Evolutionary conservation across 2,888 invertebrate genomes (phyloP).

Genomic region (Hypolimnas misippus): DNA sequence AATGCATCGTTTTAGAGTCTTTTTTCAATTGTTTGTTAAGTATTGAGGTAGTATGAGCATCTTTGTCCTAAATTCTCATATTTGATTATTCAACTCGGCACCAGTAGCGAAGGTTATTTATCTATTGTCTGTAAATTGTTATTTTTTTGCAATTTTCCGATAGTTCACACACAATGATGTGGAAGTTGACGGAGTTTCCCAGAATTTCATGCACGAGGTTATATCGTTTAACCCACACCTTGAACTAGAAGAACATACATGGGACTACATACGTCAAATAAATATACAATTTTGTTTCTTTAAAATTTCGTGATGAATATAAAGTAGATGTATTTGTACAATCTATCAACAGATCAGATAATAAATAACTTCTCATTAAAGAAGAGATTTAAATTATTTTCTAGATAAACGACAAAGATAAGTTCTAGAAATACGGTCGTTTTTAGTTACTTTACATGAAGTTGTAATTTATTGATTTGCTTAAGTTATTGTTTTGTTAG

Average conservation of each 20-base stretch:
- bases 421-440: too few relatives aligned
- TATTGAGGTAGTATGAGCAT: constrained; percentile 39
- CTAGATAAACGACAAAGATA: too few relatives aligned
- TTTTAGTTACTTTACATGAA: neutral
- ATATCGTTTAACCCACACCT: constrained; percentile 30
- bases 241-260: constrained; percentile 24
- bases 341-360: too few relatives aligned
- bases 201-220: constrained; percentile 28
- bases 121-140: constrained; percentile 45
- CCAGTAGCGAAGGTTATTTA: constrained; percentile 45
- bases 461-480: neutral
- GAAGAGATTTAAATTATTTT: too few relatives aligned
- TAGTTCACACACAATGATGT: constrained; percentile 46
- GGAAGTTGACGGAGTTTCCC: constrained; percentile 28
- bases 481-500: neutral
- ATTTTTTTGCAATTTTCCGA: constrained; percentile 47
- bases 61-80: constrained; percentile 54
- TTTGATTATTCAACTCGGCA: constrained; percentile 54
- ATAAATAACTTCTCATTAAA: too few relatives aligned
- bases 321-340: too few relatives aligned
- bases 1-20: constrained; percentile 33
- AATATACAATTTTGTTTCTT: neutral
- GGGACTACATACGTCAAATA: neutral
- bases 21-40: constrained; percentile 29
- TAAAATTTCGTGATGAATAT: too few relatives aligned